A percentile compares a stretch with the other conserved stretches of the same genome.
Conservation (phyloP, 1,140 invertebrate genomes). For the Mycetomoellerius zeteki region DNA sequence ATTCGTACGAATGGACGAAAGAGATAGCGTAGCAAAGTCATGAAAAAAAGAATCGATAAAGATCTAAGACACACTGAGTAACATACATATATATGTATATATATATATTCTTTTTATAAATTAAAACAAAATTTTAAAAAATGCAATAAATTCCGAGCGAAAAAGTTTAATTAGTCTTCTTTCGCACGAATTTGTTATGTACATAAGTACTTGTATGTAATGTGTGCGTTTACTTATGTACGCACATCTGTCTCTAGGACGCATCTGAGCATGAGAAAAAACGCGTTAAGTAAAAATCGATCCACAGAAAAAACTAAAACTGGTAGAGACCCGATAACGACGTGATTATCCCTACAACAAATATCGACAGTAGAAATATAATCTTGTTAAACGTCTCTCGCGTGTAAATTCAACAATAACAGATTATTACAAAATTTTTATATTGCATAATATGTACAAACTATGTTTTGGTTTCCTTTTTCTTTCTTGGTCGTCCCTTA, state of each 20-base stretch:
- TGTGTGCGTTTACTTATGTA: constrained; percentile 13
- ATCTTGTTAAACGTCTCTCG: constrained; percentile 83
- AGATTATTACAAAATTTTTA: constrained; percentile 83
- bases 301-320: constrained; percentile 55
- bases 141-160: constrained; percentile 47
- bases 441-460: constrained; percentile 81
- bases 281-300: constrained; percentile 65
- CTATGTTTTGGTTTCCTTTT: constrained; percentile 82
- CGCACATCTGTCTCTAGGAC: constrained; percentile 4
- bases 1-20: constrained; percentile 28
- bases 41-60: constrained; percentile 37
- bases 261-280: constrained; percentile 53
- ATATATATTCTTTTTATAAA: constrained; percentile 18
- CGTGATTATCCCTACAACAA: constrained; percentile 68
- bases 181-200: constrained; percentile 71
- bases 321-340: constrained; percentile 64
- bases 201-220: constrained; percentile 74
- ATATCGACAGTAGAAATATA: constrained; percentile 83
- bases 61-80: constrained; percentile 18
- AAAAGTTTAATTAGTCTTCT: constrained; percentile 61
- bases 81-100: constrained; percentile 30
- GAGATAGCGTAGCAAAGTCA: constrained; percentile 16
- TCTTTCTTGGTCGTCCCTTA: constrained; percentile 46
- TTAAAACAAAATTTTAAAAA: constrained; percentile 66
- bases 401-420: constrained; percentile 84